Conservation (phyloP, 2,888 invertebrate species). For the Drosophila austrosaltans region DNA sequence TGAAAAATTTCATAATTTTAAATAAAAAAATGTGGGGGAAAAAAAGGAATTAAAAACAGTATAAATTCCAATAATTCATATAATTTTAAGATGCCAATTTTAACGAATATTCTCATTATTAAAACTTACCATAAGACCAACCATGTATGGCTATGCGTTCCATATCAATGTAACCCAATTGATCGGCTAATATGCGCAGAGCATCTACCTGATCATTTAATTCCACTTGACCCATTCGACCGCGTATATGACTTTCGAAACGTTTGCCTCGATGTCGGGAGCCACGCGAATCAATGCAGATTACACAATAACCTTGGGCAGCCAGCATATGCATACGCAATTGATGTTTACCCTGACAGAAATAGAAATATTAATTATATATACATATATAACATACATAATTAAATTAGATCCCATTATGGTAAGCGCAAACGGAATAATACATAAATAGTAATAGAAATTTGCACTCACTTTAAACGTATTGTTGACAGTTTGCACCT, state of each 20-base stretch:
- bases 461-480: constrained; percentile 90
- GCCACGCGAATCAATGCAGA: constrained; percentile 97
- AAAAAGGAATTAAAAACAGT: too few species aligned
- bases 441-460: too few species aligned
- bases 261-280: constrained; percentile 95
- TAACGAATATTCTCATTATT: not conserved
- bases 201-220: constrained; percentile 98
- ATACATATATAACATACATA: not conserved
- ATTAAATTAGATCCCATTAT: too few species aligned
- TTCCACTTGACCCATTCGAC: constrained; percentile 97
- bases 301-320: constrained; percentile 97
- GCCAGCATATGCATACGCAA: constrained; percentile 97
- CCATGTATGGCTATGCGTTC: constrained; percentile 97
- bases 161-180: constrained; percentile 95
- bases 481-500: constrained; percentile 98
- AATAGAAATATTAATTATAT: not conserved
- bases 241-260: constrained; percentile 95
- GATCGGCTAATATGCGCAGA: constrained; percentile 92
- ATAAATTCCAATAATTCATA: too few species aligned
- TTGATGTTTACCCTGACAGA: constrained; percentile 91
- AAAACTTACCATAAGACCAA: constrained; percentile 95
- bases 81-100: too few species aligned
- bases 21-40: not conserved
- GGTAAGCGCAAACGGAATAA: too few species aligned
- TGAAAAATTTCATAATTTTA: constrained; percentile 28